Percentiles rank a stretch among this genome's conserved stretches.
Evolutionary conservation across 1,140 invertebrate species (phyloP).

Genomic region (Phymastichus coffea): DNA sequence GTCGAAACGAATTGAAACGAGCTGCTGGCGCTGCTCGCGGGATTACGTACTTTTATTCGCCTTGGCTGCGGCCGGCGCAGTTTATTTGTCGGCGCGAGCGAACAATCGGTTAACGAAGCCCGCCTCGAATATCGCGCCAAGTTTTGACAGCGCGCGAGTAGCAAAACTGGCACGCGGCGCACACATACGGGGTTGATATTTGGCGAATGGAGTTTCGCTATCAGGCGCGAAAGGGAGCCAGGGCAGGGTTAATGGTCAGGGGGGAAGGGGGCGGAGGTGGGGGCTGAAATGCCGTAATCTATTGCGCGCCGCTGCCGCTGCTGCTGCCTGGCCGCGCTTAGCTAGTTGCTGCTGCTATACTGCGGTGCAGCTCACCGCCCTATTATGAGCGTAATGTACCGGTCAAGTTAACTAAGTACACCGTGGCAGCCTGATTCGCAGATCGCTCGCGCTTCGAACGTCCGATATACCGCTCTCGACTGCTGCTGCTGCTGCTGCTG

Average conservation of each 20-base stretch:
- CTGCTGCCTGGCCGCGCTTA: neutral
- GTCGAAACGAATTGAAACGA: conserved; percentile 8
- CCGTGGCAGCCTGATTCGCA: conserved; percentile 10
- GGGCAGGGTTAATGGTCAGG: conserved; percentile 39
- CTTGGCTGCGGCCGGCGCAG: neutral
- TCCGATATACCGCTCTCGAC: no score
- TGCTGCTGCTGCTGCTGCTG: no score
- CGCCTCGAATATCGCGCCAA: no score
- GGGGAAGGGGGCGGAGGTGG: no score
- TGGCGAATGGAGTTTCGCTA: neutral
- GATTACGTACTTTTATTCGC: conserved; percentile 20
- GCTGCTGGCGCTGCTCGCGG: neutral
- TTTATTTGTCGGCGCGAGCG: conserved; percentile 3
- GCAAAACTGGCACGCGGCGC: neutral
- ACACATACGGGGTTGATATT: conserved; percentile 17
- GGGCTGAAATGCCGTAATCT: conserved; percentile 38
- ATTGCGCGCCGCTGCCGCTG: conserved; percentile 14
- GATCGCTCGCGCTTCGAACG: no score
- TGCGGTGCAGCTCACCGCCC: conserved; percentile 16
- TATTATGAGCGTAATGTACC: conserved; percentile 28
- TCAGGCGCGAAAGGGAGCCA: conserved; percentile 30
- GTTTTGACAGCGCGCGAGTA: no score
- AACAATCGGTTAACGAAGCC: conserved; percentile 6
- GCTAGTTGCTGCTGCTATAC: no score
- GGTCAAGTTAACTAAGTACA: conserved; percentile 31